Conservation (phyloP, 2,888 invertebrate species). For the Thelaira solivaga region DNA sequence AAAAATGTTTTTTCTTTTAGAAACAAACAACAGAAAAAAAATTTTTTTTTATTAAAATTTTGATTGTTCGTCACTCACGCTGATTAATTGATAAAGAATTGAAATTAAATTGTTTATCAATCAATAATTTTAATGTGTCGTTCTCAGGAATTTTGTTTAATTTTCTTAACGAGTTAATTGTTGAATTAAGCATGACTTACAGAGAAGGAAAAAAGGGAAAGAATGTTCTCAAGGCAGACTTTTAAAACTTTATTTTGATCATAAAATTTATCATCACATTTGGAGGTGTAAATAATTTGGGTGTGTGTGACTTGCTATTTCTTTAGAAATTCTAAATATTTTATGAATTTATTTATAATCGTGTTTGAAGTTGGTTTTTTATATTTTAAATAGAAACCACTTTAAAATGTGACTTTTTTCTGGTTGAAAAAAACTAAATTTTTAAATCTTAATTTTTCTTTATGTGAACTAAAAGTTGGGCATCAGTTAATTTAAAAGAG, state of each 20-base stretch:
- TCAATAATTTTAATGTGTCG: constrained; percentile 38
- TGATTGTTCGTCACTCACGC: constrained; percentile 15
- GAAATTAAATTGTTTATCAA: constrained; percentile 57
- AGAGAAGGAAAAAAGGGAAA: constrained; percentile 5
- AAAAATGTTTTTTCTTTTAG: neutral
- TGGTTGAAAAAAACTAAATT: too few species aligned
- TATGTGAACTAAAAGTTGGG: too few species aligned
- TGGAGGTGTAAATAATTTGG: neutral
- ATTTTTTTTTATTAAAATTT: neutral
- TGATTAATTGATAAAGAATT: constrained; percentile 42
- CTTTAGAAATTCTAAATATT: neutral
- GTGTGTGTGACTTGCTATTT: too few species aligned
- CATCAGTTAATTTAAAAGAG: too few species aligned
- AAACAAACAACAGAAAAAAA: neutral
- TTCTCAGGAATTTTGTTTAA: constrained; percentile 24
- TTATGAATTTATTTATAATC: neutral
- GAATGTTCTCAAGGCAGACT: neutral
- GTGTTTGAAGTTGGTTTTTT: neutral
- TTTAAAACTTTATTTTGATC: neutral
- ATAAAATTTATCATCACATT: neutral
- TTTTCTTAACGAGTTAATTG: constrained; percentile 13
- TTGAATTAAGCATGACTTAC: constrained; percentile 43
- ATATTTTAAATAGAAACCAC: too few species aligned
- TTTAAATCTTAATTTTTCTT: too few species aligned
- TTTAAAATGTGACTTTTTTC: too few species aligned